These are phyloP conservation scores for Drosophila flavopinicola DNA, from an alignment of 2,888 invertebrate genomes.

Conservation along the genomic window DNA sequence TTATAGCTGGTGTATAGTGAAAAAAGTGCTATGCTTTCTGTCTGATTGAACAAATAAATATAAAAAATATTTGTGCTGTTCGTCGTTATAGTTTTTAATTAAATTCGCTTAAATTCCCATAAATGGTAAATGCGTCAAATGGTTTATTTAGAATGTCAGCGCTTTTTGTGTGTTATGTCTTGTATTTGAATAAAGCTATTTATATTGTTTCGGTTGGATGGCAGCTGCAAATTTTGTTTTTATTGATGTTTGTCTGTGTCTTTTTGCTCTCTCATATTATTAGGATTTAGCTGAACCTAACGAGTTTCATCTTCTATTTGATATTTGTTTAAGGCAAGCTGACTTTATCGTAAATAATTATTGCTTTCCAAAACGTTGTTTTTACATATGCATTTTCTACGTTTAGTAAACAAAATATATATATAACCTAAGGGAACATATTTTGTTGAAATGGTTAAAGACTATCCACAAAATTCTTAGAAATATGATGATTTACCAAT, in stretches of 20 bases:
- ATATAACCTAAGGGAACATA: too few relatives aligned
- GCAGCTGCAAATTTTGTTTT: neutral
- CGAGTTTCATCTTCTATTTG: neutral
- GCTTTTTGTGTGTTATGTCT: neutral
- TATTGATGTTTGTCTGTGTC: neutral
- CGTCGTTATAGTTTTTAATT: conserved; percentile 33
- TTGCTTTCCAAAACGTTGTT: too few relatives aligned
- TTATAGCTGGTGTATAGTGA: neutral
- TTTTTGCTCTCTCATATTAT: neutral
- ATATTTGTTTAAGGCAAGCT: neutral
- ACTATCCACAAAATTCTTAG: too few relatives aligned
- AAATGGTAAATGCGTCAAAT: conserved; percentile 5
- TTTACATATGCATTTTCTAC: too few relatives aligned
- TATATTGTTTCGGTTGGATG: neutral
- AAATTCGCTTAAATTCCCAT: conserved; percentile 15
- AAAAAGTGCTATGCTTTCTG: neutral
- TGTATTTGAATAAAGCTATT: neutral
- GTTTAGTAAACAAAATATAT: too few relatives aligned
- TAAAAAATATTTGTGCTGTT: neutral
- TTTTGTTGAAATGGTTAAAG: neutral
- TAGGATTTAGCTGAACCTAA: too few relatives aligned
- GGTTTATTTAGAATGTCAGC: neutral
- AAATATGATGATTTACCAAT: too few relatives aligned
- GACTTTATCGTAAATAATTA: too few relatives aligned
- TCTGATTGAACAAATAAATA: conserved; percentile 17